phyloP scores from a whole-genome alignment of 2,113 vertebrate genomes.

The Silurus asotus region DNA sequence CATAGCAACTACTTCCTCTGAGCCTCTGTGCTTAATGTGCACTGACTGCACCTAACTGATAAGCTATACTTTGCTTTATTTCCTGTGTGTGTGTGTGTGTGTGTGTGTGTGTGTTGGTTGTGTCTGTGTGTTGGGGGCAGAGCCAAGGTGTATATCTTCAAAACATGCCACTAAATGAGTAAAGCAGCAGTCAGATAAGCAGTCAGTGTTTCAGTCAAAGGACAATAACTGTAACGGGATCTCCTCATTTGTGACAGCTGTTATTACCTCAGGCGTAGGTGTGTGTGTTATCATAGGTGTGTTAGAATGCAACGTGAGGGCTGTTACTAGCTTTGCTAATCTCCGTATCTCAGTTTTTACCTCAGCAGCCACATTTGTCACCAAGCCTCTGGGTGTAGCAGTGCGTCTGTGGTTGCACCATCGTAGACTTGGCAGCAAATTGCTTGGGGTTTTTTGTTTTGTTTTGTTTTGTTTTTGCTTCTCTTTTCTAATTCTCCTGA shows the following conservation, averaged over 20 bases:
- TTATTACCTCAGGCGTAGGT: background rate
- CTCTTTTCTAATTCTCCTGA: background rate
- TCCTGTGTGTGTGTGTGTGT: slow-evolving; percentile 60
- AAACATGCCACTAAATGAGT: background rate
- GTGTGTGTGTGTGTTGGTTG: slow-evolving; percentile 36
- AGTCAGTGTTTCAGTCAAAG: background rate
- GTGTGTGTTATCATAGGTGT: background rate
- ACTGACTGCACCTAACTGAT: background rate
- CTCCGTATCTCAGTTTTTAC: background rate
- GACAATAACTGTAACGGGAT: background rate
- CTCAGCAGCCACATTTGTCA: slow-evolving; percentile 2
- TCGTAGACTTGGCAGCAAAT: background rate
- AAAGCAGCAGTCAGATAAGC: background rate
- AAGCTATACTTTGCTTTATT: background rate
- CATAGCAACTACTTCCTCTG: background rate
- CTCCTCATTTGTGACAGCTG: background rate
- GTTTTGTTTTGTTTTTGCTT: background rate
- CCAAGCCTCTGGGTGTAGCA: background rate
- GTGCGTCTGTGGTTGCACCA: background rate
- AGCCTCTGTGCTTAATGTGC: background rate
- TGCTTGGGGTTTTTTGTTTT: background rate
- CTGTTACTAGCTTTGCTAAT: slow-evolving; percentile 1
- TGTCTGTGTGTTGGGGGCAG: background rate
- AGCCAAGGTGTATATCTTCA: background rate
- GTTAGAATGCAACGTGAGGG: background rate